phyloP scores from a whole-genome alignment of 2,888 invertebrate genomes.

The Deilephila porcellus region DNA sequence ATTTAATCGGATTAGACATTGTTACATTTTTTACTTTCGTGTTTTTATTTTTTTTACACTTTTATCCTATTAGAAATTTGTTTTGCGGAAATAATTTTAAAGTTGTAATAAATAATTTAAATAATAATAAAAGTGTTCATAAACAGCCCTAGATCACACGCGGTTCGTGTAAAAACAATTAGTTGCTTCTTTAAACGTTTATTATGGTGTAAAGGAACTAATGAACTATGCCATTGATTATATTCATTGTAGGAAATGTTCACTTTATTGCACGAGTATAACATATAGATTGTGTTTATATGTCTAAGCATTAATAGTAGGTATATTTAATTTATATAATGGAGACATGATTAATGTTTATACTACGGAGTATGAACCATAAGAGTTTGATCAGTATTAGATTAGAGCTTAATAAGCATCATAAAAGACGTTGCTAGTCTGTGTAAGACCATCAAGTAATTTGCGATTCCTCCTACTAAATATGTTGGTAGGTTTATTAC shows the following conservation, averaged over 20 bases:
- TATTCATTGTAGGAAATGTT: conserved; percentile 23
- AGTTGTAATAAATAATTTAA: neutral
- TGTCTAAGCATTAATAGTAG: neutral
- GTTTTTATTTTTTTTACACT: neutral
- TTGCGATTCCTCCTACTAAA: too few species aligned
- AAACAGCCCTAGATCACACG: conserved; percentile 1
- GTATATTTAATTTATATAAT: neutral
- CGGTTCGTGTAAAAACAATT: conserved; percentile 20
- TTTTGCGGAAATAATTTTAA: neutral
- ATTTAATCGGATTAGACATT: conserved; percentile 7
- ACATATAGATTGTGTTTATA: neutral
- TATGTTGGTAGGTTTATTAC: too few species aligned
- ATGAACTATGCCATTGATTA: conserved; percentile 17
- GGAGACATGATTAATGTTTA: too few species aligned
- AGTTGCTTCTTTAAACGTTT: conserved; percentile 18
- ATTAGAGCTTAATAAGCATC: too few species aligned
- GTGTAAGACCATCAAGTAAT: too few species aligned
- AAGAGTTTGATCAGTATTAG: too few species aligned
- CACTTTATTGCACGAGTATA: conserved; percentile 2
- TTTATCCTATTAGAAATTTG: neutral
- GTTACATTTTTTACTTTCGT: neutral
- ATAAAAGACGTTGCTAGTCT: too few species aligned
- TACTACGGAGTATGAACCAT: too few species aligned
- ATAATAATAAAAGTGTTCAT: neutral
- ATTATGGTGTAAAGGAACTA: conserved; percentile 17